Evolutionary conservation across 2,797 vertebrate genomes (phyloP).

Genomic region (Geotrypetes seraphini): DNA sequence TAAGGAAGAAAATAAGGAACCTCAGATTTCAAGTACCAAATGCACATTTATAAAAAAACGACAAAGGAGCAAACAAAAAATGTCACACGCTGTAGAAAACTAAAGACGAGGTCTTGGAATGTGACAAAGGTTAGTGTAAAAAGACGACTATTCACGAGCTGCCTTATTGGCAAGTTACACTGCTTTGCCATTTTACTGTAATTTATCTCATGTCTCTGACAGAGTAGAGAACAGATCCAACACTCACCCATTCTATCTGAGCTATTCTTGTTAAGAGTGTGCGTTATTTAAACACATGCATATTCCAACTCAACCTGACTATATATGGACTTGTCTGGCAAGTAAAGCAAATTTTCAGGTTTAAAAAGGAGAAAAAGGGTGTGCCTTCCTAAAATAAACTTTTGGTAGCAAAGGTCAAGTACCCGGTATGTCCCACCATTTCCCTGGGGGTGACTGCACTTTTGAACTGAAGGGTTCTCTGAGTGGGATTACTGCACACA

Average conservation of each 20-base stretch:
- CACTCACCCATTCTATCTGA: conserved; percentile 18
- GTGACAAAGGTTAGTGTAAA: too few species aligned
- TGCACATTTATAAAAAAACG: neutral
- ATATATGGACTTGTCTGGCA: conserved; percentile 45
- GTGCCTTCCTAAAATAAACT: conserved; percentile 61
- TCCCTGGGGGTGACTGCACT: conserved; percentile 74
- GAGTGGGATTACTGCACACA: conserved; percentile 11
- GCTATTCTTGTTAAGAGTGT: conserved; percentile 23
- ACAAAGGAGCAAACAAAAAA: neutral
- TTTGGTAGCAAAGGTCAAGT: conserved; percentile 93
- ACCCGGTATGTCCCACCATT: conserved; percentile 87
- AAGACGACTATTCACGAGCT: neutral
- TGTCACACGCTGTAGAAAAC: too few species aligned
- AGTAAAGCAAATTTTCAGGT: conserved; percentile 3
- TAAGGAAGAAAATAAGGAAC: conserved; percentile 4
- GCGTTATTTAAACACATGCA: conserved; percentile 42
- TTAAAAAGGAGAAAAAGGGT: neutral
- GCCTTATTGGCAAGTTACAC: conserved; percentile 20
- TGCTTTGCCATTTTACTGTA: conserved; percentile 2
- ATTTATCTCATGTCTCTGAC: conserved; percentile 23
- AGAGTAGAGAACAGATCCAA: conserved; percentile 25
- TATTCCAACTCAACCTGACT: conserved; percentile 40
- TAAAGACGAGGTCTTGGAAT: too few species aligned
- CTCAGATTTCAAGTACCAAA: conserved; percentile 5
- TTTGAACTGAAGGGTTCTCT: conserved; percentile 52